A percentile compares a stretch with the other conserved stretches of the same genome.
These are phyloP conservation scores for Opisthocomus hoazin DNA, from an alignment of 2,113 vertebrate genomes.

Conservation along the genomic window DNA sequence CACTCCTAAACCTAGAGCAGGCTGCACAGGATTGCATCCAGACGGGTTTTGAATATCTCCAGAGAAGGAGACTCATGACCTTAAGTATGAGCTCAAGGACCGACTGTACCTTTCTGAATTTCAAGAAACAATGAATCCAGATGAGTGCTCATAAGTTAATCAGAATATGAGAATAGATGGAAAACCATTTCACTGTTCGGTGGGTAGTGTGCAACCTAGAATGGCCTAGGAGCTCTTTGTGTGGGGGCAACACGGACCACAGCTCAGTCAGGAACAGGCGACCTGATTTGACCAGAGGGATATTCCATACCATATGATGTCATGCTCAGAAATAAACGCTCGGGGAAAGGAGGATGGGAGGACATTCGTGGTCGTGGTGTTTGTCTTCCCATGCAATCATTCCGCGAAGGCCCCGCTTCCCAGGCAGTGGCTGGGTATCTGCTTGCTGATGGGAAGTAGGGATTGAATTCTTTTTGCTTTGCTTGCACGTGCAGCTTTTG, in stretches of 20 bases:
- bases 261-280: neutral
- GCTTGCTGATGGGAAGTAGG: neutral
- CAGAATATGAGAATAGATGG: neutral
- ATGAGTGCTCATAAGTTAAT: neutral
- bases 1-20: too few species aligned
- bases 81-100: neutral
- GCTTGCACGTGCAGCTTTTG: neutral
- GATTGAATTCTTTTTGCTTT: neutral
- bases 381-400: neutral
- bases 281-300: neutral
- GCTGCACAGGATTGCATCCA: too few species aligned
- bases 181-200: neutral
- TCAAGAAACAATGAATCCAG: neutral
- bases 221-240: neutral
- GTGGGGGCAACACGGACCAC: neutral
- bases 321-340: neutral
- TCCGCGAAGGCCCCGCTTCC: neutral
- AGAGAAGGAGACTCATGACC: fast-evolving
- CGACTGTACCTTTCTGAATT: neutral
- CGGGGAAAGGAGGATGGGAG: neutral
- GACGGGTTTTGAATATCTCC: too few species aligned
- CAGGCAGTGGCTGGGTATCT: neutral
- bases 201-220: neutral
- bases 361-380: neutral
- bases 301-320: neutral